Evolutionary conservation across 2,113 vertebrate genomes (phyloP).

Genomic region (Sciurus niger): DNA sequence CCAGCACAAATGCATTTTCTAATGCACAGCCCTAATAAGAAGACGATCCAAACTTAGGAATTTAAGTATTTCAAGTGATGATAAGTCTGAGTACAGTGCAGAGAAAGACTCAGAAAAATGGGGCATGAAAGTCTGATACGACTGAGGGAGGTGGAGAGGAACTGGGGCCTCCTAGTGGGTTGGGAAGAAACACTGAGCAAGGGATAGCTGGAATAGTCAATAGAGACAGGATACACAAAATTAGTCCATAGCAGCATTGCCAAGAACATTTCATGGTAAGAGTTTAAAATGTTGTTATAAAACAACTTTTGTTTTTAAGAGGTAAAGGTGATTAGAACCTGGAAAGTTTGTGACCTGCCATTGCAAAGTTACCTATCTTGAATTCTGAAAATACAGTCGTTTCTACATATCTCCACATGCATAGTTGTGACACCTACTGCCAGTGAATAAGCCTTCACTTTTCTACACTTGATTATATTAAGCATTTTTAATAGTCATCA

Average conservation of each 20-base stretch:
- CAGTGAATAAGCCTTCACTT: neutral
- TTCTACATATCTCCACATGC: slow-evolving; percentile 28
- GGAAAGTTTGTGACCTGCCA: neutral
- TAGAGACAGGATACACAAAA: neutral
- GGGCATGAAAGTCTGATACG: neutral
- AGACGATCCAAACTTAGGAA: neutral
- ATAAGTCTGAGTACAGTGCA: neutral
- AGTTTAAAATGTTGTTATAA: neutral
- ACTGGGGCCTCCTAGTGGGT: neutral
- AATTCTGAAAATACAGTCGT: slow-evolving; percentile 53
- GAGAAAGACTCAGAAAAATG: slow-evolving; percentile 1
- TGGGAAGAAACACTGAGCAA: neutral
- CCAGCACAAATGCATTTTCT: neutral
- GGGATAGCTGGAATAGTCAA: neutral
- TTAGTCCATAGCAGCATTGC: neutral
- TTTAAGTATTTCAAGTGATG: neutral
- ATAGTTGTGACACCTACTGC: neutral
- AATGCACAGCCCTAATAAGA: neutral
- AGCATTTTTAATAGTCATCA: neutral
- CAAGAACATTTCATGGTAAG: neutral
- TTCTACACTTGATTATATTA: neutral
- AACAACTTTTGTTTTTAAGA: slow-evolving; percentile 8
- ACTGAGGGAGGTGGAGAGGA: neutral
- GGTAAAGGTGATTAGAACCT: neutral
- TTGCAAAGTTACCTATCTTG: neutral